Percentiles rank a stretch among this genome's conserved stretches.
Evolutionary conservation across 2,113 vertebrate species (phyloP).

Genomic region (Formicarius rufipectus): DNA sequence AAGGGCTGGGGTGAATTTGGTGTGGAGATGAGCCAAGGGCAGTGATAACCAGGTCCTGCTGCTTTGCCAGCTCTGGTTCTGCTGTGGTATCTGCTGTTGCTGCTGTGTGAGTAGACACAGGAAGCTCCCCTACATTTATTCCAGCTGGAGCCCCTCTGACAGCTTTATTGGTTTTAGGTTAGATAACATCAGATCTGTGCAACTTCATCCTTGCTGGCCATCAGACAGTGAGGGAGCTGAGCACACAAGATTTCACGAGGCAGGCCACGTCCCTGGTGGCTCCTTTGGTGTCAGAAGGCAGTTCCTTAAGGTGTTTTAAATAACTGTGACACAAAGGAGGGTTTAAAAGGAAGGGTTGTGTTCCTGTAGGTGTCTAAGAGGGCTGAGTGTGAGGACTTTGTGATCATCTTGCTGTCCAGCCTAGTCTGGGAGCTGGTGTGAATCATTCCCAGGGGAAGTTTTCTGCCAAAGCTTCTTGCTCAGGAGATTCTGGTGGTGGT

Average conservation of each 20-base stretch:
- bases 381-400: neutral
- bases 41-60: neutral
- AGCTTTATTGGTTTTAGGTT: neutral
- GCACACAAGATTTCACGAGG: neutral
- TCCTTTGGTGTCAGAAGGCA: neutral
- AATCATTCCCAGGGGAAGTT: neutral
- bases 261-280: neutral
- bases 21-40: neutral
- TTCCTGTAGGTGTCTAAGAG: neutral
- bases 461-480: neutral
- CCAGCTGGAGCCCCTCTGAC: neutral
- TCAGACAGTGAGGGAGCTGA: neutral
- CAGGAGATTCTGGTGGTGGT: neutral
- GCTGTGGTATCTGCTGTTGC: neutral
- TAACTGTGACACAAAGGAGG: neutral
- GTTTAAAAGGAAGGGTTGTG: neutral
- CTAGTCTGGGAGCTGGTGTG: neutral
- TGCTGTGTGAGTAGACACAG: neutral
- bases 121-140: neutral
- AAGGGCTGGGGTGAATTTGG: neutral
- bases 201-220: neutral
- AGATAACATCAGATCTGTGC: neutral
- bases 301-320: neutral
- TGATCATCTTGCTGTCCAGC: rapidly evolving
- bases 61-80: neutral